A percentile compares a stretch with the other conserved stretches of the same genome.
Conservation (phyloP, 2,113 vertebrate species). For the Pseudopodoces humilis region DNA sequence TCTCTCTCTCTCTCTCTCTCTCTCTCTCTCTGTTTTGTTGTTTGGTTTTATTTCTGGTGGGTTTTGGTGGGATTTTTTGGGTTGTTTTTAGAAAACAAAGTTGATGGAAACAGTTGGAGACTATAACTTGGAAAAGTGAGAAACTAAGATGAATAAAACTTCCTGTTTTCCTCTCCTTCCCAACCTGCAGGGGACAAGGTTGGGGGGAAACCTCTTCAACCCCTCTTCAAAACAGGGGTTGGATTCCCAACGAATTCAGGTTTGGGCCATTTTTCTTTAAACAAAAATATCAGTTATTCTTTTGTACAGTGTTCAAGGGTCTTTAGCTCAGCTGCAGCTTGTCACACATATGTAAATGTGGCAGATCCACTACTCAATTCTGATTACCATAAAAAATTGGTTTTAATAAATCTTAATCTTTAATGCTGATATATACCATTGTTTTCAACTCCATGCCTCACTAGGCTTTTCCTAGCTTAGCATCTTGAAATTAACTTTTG, state of each 20-base stretch:
- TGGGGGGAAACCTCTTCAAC: neutral
- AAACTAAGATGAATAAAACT: slow-evolving; percentile 68
- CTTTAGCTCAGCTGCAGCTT: neutral
- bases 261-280: neutral
- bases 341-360: accelerated
- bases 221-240: slow-evolving; percentile 62
- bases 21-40: no score
- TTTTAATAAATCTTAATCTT: neutral
- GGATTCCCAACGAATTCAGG: neutral
- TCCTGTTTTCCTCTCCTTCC: slow-evolving; percentile 71
- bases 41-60: neutral
- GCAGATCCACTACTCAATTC: neutral
- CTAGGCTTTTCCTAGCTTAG: neutral
- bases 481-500: neutral
- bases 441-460: neutral
- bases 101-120: slow-evolving; percentile 73
- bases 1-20: no score
- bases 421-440: neutral
- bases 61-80: neutral
- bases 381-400: neutral
- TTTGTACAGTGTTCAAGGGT: neutral
- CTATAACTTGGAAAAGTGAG: slow-evolving; percentile 54
- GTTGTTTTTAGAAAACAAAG: slow-evolving; percentile 33
- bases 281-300: slow-evolving; percentile 31
- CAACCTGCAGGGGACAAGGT: slow-evolving; percentile 10